Evolutionary conservation across 2,797 vertebrate genomes (phyloP), one percentile per base, ranked within the genome.

Genomic region (Staurois parvus): DNA sequence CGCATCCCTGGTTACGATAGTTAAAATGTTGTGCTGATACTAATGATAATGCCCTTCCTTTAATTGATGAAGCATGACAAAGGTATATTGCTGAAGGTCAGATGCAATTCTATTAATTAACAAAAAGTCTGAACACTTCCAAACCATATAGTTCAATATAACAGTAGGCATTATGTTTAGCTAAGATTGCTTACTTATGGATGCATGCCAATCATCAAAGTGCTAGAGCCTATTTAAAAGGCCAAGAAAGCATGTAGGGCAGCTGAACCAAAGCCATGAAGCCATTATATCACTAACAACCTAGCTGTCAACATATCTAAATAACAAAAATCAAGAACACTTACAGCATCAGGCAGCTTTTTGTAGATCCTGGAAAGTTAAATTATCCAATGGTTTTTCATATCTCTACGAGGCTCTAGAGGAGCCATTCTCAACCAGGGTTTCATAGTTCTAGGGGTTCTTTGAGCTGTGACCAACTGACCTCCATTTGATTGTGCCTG

Each of bases 151-250:
- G 19, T 5, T 59, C 24, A 59, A 59, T 59, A 59, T 59, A 59
- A 24, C 52, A 59, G 21, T 9, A 59, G 5, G 52, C 52, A 59
- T n/a, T 24, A 59, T 59, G 21, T 6, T 6, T 59, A 24, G 19
- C 7, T 24, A 24, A 66, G 73, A 84, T 81, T 68, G 34, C 67
- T 28, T 30, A 68, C 79, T 48, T 62, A 52, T 32, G 69, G 75
- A 89, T 86, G 87, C 73, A 3, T 74, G 52, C 52, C 52, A 59
- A 21, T 59, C 21, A 59, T 56, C 52, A 56, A 56, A 56, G 19
- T 56, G 52, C 10, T 59, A 59, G 19, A 13, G 52, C 21, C 1
- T 7, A 24, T 24, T 52, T 59, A 59, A 59, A 59, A 7, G 4
- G n/a, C 52, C 21, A 59, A 24, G 21, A 59, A 59, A 59, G 21